These are phyloP conservation scores for Anoplius nigerrimus DNA, from an alignment of 2,888 invertebrate species.

Conservation along the genomic window DNA sequence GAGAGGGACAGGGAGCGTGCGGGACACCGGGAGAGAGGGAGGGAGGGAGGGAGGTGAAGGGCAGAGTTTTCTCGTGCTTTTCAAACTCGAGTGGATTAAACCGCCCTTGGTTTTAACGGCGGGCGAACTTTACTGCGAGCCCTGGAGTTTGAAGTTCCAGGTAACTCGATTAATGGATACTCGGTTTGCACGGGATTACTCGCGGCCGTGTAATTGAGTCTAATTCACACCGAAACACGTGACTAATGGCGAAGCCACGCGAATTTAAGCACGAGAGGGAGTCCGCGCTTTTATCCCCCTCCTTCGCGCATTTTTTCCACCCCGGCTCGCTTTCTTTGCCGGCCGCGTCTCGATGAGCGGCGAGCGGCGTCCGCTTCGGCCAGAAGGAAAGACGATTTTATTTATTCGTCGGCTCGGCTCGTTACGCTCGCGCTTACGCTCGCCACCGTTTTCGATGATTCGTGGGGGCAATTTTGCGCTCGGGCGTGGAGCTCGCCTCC, in stretches of 20 bases:
- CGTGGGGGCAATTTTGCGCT: not conserved
- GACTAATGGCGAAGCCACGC: constrained; percentile 50
- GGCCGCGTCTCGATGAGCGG: too few species aligned
- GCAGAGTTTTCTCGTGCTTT: constrained; percentile 16
- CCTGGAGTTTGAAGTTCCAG: constrained; percentile 54
- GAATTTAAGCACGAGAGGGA: constrained; percentile 37
- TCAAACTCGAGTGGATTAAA: constrained; percentile 47
- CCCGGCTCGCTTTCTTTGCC: not conserved
- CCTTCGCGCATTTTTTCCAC: not conserved
- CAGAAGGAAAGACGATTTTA: too few species aligned
- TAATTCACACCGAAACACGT: constrained; percentile 56
- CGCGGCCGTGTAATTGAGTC: constrained; percentile 56
- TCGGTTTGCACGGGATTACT: constrained; percentile 57
- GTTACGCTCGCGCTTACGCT: not conserved
- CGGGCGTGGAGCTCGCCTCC: not conserved
- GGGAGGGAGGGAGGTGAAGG: constrained; percentile 13
- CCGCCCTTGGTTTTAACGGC: constrained; percentile 56
- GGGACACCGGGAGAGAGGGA: constrained; percentile 5
- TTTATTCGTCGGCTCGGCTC: too few species aligned
- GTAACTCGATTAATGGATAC: constrained; percentile 60
- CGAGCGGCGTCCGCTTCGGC: too few species aligned
- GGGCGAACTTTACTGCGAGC: constrained; percentile 44
- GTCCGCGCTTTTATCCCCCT: constrained; percentile 9
- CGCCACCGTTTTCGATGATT: too few species aligned
- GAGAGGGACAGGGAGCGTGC: constrained; percentile 1